Base-by-base conservation (phyloP, 2,113 vertebrate genomes). In the Peromyscus leucopus region DNA sequence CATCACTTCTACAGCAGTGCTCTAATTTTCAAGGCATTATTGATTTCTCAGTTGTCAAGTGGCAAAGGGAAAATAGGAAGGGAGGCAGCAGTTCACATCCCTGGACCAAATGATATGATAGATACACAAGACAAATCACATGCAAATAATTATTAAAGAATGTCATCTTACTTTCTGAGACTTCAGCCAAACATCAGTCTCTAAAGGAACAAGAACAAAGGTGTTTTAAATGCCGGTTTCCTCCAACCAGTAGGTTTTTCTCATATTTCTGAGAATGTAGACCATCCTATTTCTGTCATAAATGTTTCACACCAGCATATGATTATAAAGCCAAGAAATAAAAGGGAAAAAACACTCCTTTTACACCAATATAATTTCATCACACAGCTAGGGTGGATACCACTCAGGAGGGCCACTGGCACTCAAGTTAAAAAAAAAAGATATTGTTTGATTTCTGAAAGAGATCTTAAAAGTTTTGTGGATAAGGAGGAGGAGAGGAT, bases 281-380 rank as follows among this genome's bases (percentile, higher is more conserved):
- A 91, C 79, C 61, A 96, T 61, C 8, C 5, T 84, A 74, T 89
- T 90, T 92, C 65, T 78, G 46, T 72, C 69, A 89, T 22, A n/a
- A 92, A 90, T 82, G 28, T 89, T 76, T 22, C 19, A 89, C 2
- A 7, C 2, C 7, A 11, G 33, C 48, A 88, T 89, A 39, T 7
- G 10, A 59, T 79, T 78, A 67, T 55, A 95, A 96, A 92, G 78
- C 7, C 24, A 85, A 97, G 76, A 90, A 93, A 92, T 13, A 89
- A 83, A 98, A 97, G 94, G 16, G 67, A 93, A 94, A 96, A 92
- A 96, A 39, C 88, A 95, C 28, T 17, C 12, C 74, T 94, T 91
- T 33, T 28, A 96, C 91, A 67, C 36, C 33, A 97, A 94, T 71
- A 84, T 48, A 74, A 51, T 75, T 92, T 76, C 91, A 87, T 69